Evolutionary conservation across 53 echinoderm and acorn worm genomes (phyloP).

Genomic region (Pentamera pediparva): DNA sequence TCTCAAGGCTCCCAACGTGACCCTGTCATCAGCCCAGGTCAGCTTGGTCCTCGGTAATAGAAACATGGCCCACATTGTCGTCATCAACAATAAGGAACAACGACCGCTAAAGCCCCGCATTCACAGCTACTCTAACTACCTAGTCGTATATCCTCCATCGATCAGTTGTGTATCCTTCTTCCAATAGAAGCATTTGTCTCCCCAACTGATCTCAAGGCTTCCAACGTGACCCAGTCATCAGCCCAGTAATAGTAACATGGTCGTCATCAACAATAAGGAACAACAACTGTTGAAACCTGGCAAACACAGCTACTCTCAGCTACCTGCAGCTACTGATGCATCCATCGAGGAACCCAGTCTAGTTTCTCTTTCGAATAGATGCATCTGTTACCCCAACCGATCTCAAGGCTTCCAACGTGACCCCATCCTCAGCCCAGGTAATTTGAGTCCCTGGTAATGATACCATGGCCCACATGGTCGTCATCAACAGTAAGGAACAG

Average conservation of each 20-base stretch:
- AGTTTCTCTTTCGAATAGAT: too few species aligned
- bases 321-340: too few species aligned
- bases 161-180: too few species aligned
- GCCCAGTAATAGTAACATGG: constrained; percentile 88
- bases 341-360: too few species aligned
- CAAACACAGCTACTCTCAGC: constrained; percentile 59
- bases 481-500: constrained; percentile 69
- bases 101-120: constrained; percentile 73
- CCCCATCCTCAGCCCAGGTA: constrained; percentile 79
- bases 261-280: constrained; percentile 73
- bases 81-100: constrained; percentile 68
- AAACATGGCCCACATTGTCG: constrained; percentile 72
- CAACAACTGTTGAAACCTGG: constrained; percentile 72
- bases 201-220: constrained; percentile 81
- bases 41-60: too few species aligned
- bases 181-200: constrained; percentile 80
- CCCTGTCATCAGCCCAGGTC: constrained; percentile 76
- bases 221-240: constrained; percentile 74
- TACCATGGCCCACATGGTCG: constrained; percentile 72
- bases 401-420: constrained; percentile 86
- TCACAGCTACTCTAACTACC: constrained; percentile 61
- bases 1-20: constrained; percentile 85
- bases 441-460: constrained; percentile 96
- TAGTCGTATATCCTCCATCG: too few species aligned
- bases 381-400: constrained; percentile 72